Evolutionary conservation across 2,113 vertebrate genomes (phyloP), one percentile per base, ranked within the genome.

Genomic region (Paratilapia polleni): DNA sequence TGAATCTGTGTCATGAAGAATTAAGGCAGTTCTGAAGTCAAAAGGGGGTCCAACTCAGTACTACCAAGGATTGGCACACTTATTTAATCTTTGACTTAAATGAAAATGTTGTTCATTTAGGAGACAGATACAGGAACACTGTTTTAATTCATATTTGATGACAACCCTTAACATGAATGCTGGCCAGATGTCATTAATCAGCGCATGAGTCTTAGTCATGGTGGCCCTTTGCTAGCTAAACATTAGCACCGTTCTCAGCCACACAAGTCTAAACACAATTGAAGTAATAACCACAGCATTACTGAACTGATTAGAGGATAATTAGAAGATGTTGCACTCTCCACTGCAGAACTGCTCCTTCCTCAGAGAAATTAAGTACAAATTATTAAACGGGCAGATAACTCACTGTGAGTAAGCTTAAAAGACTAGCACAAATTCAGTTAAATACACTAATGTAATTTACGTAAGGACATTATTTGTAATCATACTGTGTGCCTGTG

Each of bases 401-500:
- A 68, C 38, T 68, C 41, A 68, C n/a, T 28, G 41, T 68, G 41
- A 68, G 41, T 14, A 52, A 4, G 24, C 22, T 26, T 68, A 47
- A 54, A 73, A 73, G 43, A 52, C 26, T n/a, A 54, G 47, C 31
- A 54, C 47, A 73, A 73, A 73, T 73, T 34, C 52, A 26, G 68
- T 73, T 54, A n/a, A 73, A 54, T 10, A 0, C 2, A 13, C 68
- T 73, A 54, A 34, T 73, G 52, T n/a, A 73, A 54, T 73, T 34
- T 54, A 73, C 54, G 7, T 9, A 54, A 34, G 26, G 19, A 54
- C 17, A 34, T 54, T 73, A 54, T 73, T 73, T 73, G 68, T 54
- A 73, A 54, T 73, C 54, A 73, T 19, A 54, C 47, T 73, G 83
- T 89, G 87, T 85, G 62, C 22, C 43, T 59, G 20, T 78, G 52